Evolutionary conservation across 2,888 invertebrate genomes (phyloP).

Genomic region (Acanthosepion lycidas): DNA sequence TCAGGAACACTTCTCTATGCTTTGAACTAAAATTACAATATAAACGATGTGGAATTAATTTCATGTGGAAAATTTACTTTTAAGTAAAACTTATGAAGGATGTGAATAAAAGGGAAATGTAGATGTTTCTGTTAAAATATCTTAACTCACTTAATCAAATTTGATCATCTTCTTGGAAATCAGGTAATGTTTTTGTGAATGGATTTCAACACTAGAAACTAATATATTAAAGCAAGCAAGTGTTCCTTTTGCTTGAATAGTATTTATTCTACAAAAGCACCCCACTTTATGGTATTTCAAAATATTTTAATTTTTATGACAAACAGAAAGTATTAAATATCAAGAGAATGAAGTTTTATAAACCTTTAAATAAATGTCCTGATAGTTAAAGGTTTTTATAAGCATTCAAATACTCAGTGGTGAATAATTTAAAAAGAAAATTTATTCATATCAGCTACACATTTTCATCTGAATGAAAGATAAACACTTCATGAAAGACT

Average conservation of each 20-base stretch:
- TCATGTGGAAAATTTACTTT: neutral
- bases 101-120: neutral
- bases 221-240: neutral
- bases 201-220: neutral
- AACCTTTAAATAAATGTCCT: neutral
- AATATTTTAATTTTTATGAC: neutral
- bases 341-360: neutral
- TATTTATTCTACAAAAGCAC: neutral
- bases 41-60: neutral
- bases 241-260: neutral
- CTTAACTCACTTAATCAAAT: neutral
- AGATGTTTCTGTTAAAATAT: no score
- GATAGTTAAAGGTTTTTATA: neutral
- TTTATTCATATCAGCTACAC: neutral
- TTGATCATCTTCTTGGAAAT: neutral
- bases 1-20: neutral
- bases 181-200: neutral
- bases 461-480: slow-evolving; percentile 43
- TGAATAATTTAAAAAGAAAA: slow-evolving; percentile 14
- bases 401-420: neutral
- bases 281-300: neutral
- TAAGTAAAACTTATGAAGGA: neutral
- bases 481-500: slow-evolving; percentile 38
- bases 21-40: neutral
- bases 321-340: neutral